Percentiles rank a stretch among this genome's conserved stretches.
phyloP scores from a whole-genome alignment of 2,888 invertebrate species.

The Drosophila koepferae region DNA sequence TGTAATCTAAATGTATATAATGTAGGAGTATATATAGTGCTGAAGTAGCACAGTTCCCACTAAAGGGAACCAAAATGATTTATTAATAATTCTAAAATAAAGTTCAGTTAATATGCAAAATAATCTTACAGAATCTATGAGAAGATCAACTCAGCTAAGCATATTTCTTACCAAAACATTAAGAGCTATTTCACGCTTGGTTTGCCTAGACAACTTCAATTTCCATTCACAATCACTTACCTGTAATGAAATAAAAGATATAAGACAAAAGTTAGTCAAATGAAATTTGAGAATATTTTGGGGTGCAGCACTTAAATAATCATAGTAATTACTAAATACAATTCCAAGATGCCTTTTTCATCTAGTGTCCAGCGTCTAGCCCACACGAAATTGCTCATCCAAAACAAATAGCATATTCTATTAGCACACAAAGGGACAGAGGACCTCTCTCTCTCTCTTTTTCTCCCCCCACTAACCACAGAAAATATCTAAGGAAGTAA shows the following conservation, averaged over 20 bases:
- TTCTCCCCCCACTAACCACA: not conserved
- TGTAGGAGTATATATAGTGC: too few species aligned
- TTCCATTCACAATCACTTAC: slow-evolving; percentile 42
- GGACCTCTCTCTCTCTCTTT: not conserved
- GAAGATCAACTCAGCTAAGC: not conserved
- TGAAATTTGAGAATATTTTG: slow-evolving; percentile 3
- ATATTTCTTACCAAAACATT: slow-evolving; percentile 39
- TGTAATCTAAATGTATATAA: too few species aligned
- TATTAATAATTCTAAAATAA: too few species aligned
- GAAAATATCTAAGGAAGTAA: slow-evolving; percentile 56
- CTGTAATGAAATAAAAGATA: slow-evolving; percentile 46
- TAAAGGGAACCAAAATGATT: not conserved
- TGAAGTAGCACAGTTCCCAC: not conserved
- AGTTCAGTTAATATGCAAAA: not conserved
- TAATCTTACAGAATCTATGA: not conserved
- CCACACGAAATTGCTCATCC: slow-evolving; percentile 32
- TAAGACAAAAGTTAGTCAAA: slow-evolving; percentile 38
- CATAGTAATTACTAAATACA: slow-evolving; percentile 41
- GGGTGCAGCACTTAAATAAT: slow-evolving; percentile 28
- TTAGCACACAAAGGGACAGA: slow-evolving; percentile 33
- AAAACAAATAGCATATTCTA: slow-evolving; percentile 62
- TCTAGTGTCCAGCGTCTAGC: slow-evolving; percentile 6
- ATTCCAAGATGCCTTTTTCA: slow-evolving; percentile 24
- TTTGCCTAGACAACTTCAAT: slow-evolving; percentile 2
- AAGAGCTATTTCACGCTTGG: not conserved